Base-by-base conservation (phyloP, 2,113 vertebrate genomes). In the Porphyrio hochstetteri region DNA sequence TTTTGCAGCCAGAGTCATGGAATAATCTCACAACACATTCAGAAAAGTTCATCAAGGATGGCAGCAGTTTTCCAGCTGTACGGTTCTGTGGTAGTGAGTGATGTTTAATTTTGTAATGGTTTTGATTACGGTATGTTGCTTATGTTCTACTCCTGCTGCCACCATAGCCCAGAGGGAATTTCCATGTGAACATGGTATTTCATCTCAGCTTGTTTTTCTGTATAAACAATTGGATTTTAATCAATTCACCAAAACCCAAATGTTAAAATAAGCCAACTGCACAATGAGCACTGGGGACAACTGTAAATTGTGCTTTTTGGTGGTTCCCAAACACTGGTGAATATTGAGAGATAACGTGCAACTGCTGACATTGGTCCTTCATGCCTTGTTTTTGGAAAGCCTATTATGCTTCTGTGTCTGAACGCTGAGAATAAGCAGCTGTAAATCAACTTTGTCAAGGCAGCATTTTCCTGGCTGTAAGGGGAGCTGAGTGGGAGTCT, bases 141-240 rank as follows among this genome's bases (percentile, higher is more conserved):
- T 95, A 95, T 44, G 44, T 70, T 91, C 59, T 76, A 23, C 74
- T 88, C 48, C 68, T 82, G 68, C 53, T 86, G 56, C 79, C 46
- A 79, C 61, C 57, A 59, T 9, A 92, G 44, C 52, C 88, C 78
- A 91, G 55, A 84, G 81, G 90, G 89, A 93, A 79, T 86, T 56
- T 84, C 42, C 68, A 70, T 15, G 36, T 79, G 81, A 97, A 94
- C 76, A n/a, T 2, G 9, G 11, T 70, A 95, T 95, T 95, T 92
- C 55, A 93, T 50, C 25, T 35, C 38, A 55, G 69, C 36, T 36
- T 23, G 52, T 25, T 91, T 80, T 80, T 55, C 69, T 68, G 70
- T 77, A 82, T 80, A 86, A 95, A 89, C 36, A 95, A 89, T 36
- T 50, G 44, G 40, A n/a, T 82, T 71, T 96, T 88, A 94, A 92